phyloP scores from a whole-genome alignment of 2,888 invertebrate genomes.

The Bugula neritina region DNA sequence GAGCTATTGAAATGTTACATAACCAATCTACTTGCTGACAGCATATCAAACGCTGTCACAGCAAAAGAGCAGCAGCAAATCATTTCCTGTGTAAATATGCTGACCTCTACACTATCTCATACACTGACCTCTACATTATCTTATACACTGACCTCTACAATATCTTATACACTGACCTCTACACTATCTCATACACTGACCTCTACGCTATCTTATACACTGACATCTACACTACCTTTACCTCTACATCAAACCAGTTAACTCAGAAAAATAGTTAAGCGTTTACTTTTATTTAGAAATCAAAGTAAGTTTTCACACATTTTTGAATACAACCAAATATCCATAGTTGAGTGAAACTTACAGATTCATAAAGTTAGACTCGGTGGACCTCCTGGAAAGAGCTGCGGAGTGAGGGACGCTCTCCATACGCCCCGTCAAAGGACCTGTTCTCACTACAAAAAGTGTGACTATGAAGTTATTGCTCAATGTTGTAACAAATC shows the following conservation, averaged over 20 bases:
- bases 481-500: too few relatives aligned
- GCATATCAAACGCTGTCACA: too few relatives aligned
- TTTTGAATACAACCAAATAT: too few relatives aligned
- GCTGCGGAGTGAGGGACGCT: neutral
- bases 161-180: neutral
- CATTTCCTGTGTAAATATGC: neutral
- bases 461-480: too few relatives aligned
- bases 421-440: neutral
- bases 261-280: too few relatives aligned
- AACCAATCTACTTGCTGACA: too few relatives aligned
- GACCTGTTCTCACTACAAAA: neutral
- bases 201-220: neutral
- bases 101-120: neutral
- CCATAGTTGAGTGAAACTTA: too few relatives aligned
- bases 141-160: neutral
- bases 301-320: too few relatives aligned
- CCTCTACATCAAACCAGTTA: too few relatives aligned
- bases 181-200: neutral
- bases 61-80: too few relatives aligned
- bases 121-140: neutral
- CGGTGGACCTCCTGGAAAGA: constrained; percentile 17
- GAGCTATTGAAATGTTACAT: too few relatives aligned
- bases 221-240: neutral
- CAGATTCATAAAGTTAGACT: constrained; percentile 16
- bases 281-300: too few relatives aligned